These are phyloP conservation scores for Cheilosia soror DNA, from an alignment of 2,888 invertebrate species.

Conservation along the genomic window DNA sequence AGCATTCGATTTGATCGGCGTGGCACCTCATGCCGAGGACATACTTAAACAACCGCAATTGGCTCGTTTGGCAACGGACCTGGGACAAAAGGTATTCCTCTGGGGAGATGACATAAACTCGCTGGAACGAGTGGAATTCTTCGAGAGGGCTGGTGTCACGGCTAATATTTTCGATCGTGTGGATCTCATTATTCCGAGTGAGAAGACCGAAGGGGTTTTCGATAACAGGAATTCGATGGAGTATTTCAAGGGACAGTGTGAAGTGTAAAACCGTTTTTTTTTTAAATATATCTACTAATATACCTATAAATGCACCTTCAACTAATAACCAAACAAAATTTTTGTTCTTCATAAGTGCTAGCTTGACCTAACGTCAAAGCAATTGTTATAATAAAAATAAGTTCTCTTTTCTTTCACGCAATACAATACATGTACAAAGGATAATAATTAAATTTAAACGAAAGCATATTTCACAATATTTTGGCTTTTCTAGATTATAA, in stretches of 20 bases:
- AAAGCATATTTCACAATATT: background rate
- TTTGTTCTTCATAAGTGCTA: background rate
- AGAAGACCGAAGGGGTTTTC: constrained; percentile 75
- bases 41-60: constrained; percentile 91
- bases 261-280: constrained; percentile 51
- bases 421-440: constrained; percentile 46
- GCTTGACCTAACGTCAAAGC: constrained; percentile 17
- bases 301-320: background rate
- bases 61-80: constrained; percentile 88
- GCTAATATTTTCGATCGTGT: constrained; percentile 98
- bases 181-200: constrained; percentile 84
- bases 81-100: constrained; percentile 94
- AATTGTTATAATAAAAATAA: constrained; percentile 22
- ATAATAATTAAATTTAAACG: constrained; percentile 44
- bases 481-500: background rate
- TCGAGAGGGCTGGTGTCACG: constrained; percentile 95
- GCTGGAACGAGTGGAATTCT: constrained; percentile 91
- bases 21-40: constrained; percentile 97
- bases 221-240: constrained; percentile 63
- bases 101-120: constrained; percentile 99
- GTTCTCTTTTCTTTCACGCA: constrained; percentile 16
- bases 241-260: constrained; percentile 69
- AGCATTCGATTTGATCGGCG: constrained; percentile 92
- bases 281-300: background rate
- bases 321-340: background rate